Evolutionary conservation across 1,140 invertebrate species (phyloP).

Genomic region (Caenorhabditis latens): DNA sequence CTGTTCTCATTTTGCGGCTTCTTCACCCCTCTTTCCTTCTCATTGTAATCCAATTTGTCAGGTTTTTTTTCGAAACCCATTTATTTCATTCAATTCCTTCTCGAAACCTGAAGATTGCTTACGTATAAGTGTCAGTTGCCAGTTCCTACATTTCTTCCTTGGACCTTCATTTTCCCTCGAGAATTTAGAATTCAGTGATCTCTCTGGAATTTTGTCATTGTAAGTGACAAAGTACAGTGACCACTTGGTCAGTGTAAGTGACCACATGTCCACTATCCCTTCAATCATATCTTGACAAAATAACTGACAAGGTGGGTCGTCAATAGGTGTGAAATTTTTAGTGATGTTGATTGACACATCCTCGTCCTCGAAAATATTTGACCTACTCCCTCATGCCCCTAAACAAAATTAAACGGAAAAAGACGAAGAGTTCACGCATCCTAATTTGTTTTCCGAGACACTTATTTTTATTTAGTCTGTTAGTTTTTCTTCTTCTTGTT

Average conservation of each 20-base stretch:
- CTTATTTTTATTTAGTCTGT: too few relatives aligned
- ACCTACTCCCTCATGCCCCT: too few relatives aligned
- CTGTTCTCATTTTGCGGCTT: constrained; percentile 36
- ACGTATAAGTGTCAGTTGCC: not conserved
- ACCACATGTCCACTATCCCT: not conserved
- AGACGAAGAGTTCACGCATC: not conserved
- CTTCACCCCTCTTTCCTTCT: not conserved
- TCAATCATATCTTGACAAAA: not conserved
- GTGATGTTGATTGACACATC: not conserved
- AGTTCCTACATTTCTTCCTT: not conserved
- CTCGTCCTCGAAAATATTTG: constrained; percentile 12
- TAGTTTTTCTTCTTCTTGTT: too few relatives aligned
- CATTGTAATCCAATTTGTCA: constrained; percentile 52
- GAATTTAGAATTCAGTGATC: too few relatives aligned
- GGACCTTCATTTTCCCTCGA: not conserved
- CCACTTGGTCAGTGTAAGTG: too few relatives aligned
- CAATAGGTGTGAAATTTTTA: constrained; percentile 32
- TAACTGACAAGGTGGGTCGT: not conserved
- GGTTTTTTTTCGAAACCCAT: not conserved
- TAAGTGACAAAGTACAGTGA: not conserved
- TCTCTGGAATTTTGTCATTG: too few relatives aligned
- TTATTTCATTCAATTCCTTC: constrained; percentile 15
- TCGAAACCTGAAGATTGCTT: not conserved
- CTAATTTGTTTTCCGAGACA: too few relatives aligned
- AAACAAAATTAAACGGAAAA: not conserved